Conservation (phyloP, 2,113 vertebrate genomes). For the Dicaeum eximium region DNA sequence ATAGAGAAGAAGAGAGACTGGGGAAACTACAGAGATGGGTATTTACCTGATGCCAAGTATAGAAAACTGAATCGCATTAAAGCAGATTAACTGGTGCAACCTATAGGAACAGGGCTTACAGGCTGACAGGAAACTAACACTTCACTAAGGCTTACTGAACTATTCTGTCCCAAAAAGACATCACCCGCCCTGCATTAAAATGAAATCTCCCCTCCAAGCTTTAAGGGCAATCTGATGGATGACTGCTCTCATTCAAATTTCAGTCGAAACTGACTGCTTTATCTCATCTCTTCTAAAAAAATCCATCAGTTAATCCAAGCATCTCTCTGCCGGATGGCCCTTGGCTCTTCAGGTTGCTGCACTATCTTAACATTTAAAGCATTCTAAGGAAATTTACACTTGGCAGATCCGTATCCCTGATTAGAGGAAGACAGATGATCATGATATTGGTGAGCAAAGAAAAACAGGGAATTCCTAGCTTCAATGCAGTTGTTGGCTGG, state of each 20-base stretch:
- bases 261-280: background rate
- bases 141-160: background rate
- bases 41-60: constrained; percentile 25
- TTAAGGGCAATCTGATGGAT: background rate
- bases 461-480: background rate
- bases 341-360: background rate
- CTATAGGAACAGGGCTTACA: background rate
- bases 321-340: background rate
- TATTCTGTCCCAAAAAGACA: background rate
- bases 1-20: background rate
- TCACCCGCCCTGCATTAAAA: background rate
- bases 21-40: background rate
- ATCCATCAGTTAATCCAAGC: background rate
- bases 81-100: constrained; percentile 17
- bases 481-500: background rate
- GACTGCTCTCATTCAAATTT: background rate
- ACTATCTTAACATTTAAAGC: background rate
- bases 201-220: background rate
- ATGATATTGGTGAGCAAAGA: background rate
- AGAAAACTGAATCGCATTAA: constrained; percentile 28
- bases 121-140: background rate
- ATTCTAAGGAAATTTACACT: background rate
- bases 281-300: background rate
- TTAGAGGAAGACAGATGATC: background rate
- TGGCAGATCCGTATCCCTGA: background rate